Evolutionary conservation across 2,797 vertebrate genomes (phyloP).

Genomic region (Sebastes glaucus): DNA sequence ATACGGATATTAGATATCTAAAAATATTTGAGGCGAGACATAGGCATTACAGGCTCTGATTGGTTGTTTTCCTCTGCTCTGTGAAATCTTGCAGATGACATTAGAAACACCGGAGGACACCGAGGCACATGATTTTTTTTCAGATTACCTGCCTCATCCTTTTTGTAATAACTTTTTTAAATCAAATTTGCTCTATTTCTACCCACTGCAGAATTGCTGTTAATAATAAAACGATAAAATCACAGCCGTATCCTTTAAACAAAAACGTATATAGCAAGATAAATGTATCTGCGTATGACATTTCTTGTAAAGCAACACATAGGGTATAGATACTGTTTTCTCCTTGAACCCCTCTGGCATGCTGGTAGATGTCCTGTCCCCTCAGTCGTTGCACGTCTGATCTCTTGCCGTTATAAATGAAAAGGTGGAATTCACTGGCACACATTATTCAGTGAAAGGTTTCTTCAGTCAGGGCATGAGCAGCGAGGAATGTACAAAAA

Average conservation of each 20-base stretch:
- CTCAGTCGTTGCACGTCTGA: not conserved
- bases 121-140: no score
- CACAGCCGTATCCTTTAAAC: not conserved
- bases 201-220: not conserved
- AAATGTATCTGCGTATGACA: not conserved
- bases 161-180: no score
- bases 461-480: not conserved
- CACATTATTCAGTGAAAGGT: constrained; percentile 9
- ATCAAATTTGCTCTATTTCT: no score
- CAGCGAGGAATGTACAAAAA: not conserved
- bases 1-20: no score
- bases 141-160: no score
- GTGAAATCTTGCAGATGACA: no score
- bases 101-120: no score
- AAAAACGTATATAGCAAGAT: not conserved
- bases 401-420: constrained; percentile 23
- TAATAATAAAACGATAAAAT: not conserved
- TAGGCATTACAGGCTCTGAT: no score
- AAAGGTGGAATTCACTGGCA: constrained; percentile 8
- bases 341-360: not conserved
- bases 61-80: no score
- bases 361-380: not conserved
- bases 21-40: no score
- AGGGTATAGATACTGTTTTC: not conserved
- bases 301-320: not conserved